Evolutionary conservation across 1,140 invertebrate genomes (phyloP).

Genomic region (Phymorhynchus buccinoides): DNA sequence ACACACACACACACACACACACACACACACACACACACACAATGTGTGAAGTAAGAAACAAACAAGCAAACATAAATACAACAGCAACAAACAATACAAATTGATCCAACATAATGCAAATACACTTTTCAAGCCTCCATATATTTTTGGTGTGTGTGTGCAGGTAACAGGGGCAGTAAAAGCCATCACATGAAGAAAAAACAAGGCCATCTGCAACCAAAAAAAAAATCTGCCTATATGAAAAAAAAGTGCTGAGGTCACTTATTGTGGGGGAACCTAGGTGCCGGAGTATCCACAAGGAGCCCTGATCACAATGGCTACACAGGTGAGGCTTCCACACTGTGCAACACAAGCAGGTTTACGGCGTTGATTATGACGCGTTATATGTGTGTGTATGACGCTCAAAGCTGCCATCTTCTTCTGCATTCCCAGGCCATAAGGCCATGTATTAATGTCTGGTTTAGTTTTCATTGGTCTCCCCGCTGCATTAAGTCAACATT

Average conservation of each 20-base stretch:
- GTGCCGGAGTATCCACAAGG: background rate
- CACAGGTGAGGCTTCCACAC: slow-evolving; percentile 13
- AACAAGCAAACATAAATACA: background rate
- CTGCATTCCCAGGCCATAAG: too few species aligned
- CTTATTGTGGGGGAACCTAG: background rate
- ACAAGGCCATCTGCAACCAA: slow-evolving; percentile 32
- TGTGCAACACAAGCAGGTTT: too few species aligned
- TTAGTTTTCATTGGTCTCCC: background rate
- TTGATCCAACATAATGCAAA: too few species aligned
- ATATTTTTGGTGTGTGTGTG: background rate
- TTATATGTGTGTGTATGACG: too few species aligned
- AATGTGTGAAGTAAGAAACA: background rate
- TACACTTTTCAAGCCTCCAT: background rate
- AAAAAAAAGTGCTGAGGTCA: background rate
- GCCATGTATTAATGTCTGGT: background rate
- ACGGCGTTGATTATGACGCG: too few species aligned
- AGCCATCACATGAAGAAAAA: slow-evolving; percentile 20
- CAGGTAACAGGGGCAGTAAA: slow-evolving; percentile 34
- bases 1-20: too few species aligned
- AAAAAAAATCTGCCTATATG: background rate
- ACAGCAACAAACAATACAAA: too few species aligned
- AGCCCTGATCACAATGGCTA: slow-evolving; percentile 12
- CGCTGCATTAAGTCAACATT: too few species aligned
- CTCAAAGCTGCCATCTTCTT: too few species aligned
- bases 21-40: background rate